These are phyloP conservation scores for Aporophyla nigra DNA, from an alignment of 2,888 invertebrate genomes.

Conservation along the genomic window DNA sequence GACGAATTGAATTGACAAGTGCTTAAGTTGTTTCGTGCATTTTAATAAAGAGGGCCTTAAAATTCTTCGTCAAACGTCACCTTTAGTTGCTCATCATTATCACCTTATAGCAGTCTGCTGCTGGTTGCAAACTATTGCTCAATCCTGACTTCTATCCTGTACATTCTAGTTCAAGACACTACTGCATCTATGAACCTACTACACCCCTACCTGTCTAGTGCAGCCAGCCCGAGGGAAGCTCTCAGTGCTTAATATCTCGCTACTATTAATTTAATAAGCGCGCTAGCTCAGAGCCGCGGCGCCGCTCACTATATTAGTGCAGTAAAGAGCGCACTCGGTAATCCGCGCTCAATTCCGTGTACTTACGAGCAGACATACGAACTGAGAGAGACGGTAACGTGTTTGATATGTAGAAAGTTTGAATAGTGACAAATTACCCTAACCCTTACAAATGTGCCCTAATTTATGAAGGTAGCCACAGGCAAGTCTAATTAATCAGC, in stretches of 20 bases:
- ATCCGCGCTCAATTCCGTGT: conserved; percentile 42
- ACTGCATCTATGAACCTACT: conserved; percentile 12
- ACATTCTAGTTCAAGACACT: background rate
- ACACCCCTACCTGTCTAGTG: background rate
- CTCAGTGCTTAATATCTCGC: conserved; percentile 60
- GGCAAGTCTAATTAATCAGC: too few species aligned
- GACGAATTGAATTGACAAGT: background rate
- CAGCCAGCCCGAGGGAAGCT: conserved; percentile 48
- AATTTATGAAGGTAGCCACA: too few species aligned
- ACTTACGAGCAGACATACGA: conserved; percentile 11
- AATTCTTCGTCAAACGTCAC: background rate
- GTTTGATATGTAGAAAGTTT: background rate
- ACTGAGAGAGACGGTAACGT: background rate
- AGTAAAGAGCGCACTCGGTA: conserved; percentile 45
- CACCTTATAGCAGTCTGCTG: background rate
- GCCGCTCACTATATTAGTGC: conserved; percentile 48
- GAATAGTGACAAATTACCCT: too few species aligned
- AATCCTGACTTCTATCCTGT: background rate
- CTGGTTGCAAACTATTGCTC: too few species aligned
- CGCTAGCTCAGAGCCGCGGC: conserved; percentile 39
- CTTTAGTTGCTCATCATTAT: background rate
- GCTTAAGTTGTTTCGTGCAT: too few species aligned
- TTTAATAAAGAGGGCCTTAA: background rate
- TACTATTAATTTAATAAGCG: conserved; percentile 65
- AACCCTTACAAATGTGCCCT: too few species aligned